Conservation (phyloP, 2,888 invertebrate genomes). For the Seira sanloemensis region DNA sequence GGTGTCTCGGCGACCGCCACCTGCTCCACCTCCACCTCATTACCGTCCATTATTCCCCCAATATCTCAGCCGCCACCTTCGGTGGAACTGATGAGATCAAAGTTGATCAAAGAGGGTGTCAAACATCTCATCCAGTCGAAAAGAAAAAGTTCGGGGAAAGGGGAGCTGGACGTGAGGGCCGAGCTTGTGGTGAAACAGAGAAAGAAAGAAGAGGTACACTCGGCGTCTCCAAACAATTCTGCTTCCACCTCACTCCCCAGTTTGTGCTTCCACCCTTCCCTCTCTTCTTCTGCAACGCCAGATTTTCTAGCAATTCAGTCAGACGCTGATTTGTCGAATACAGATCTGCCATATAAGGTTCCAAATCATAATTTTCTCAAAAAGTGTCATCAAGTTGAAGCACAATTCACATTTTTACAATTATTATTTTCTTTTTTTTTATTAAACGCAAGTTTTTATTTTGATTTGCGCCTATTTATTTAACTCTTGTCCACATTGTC, state of each 20-base stretch:
- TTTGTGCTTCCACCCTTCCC: conserved; percentile 46
- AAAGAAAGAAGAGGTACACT: conserved; percentile 76
- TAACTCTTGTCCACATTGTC: not conserved
- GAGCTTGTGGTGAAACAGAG: conserved; percentile 75
- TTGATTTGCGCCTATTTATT: conserved; percentile 27
- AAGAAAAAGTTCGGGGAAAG: conserved; percentile 82
- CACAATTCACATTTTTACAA: conserved; percentile 33
- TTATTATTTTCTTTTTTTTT: conserved; percentile 35
- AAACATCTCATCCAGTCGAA: conserved; percentile 94
- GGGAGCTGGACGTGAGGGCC: conserved; percentile 76
- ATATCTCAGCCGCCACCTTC: conserved; percentile 76
- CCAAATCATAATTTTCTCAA: conserved; percentile 41
- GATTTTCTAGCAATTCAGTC: conserved; percentile 58
- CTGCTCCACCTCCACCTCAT: conserved; percentile 47
- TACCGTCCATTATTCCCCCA: conserved; percentile 64
- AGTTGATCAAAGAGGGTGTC: conserved; percentile 91
- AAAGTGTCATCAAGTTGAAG: too few species aligned
- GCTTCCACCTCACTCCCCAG: conserved; percentile 40
- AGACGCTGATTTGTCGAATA: conserved; percentile 58
- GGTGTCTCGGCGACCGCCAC: conserved; percentile 20
- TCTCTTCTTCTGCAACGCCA: conserved; percentile 51
- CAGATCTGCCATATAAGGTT: conserved; percentile 67
- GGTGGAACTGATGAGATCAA: conserved; percentile 88
- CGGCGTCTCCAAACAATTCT: conserved; percentile 51
- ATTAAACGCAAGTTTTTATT: too few species aligned